phyloP scores from a whole-genome alignment of 2,888 invertebrate genomes.

The Digitonthophagus gazella region DNA sequence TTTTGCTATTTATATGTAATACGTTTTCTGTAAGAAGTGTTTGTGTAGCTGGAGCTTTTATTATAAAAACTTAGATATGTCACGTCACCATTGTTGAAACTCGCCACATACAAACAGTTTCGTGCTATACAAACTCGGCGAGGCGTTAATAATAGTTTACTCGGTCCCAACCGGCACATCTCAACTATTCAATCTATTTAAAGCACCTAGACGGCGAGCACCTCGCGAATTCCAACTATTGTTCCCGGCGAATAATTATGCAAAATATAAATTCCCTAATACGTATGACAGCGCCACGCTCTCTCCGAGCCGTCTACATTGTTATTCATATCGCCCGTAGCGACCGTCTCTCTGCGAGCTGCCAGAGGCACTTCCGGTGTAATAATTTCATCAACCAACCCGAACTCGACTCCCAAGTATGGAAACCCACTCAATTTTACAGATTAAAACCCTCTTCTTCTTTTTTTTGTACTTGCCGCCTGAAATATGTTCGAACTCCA shows the following conservation, averaged over 20 bases:
- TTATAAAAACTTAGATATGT: background rate
- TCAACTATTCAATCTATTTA: background rate
- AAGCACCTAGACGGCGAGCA: background rate
- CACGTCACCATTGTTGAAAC: background rate
- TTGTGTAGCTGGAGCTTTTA: background rate
- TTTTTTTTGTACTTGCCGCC: background rate
- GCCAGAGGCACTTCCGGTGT: constrained; percentile 14
- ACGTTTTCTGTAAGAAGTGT: background rate
- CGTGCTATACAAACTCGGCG: background rate
- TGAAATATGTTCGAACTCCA: background rate
- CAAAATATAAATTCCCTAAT: constrained; percentile 23
- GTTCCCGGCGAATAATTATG: constrained; percentile 12
- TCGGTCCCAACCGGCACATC: background rate
- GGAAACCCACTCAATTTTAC: background rate
- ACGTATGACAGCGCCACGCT: constrained; percentile 20
- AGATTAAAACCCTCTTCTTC: background rate
- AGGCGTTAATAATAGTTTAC: background rate
- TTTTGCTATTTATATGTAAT: too few species aligned
- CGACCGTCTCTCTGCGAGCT: constrained; percentile 15
- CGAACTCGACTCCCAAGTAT: background rate
- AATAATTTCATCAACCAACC: background rate
- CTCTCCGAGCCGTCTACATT: constrained; percentile 7
- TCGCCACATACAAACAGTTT: background rate
- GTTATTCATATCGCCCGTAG: constrained; percentile 10
- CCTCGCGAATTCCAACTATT: background rate